Conservation (phyloP, 2,797 vertebrate genomes). For the Aldrovandia affinis region DNA sequence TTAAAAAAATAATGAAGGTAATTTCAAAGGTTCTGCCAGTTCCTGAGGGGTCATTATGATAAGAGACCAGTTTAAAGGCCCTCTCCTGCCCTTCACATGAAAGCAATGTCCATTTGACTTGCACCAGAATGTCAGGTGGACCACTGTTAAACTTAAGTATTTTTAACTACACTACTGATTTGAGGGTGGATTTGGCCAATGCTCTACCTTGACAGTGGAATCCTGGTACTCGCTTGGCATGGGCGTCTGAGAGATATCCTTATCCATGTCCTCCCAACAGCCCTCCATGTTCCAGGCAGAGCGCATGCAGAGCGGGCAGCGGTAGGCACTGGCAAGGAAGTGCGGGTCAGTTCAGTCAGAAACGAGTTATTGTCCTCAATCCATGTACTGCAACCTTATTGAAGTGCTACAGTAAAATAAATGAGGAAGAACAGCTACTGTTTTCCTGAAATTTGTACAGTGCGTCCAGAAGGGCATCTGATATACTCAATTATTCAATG, state of each 20-base stretch:
- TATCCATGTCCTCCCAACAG: conserved; percentile 85
- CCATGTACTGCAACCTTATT: background rate
- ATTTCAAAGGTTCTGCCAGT: background rate
- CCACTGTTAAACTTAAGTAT: too few species aligned
- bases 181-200: background rate
- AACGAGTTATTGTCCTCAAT: background rate
- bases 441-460: too few species aligned
- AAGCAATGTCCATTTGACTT: background rate
- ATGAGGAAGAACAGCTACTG: too few species aligned
- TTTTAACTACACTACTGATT: too few species aligned
- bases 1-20: background rate
- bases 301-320: conserved; percentile 93
- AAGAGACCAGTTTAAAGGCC: background rate
- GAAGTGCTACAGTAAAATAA: background rate
- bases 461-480: too few species aligned
- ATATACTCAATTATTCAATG: too few species aligned
- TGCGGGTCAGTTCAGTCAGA: background rate
- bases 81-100: background rate
- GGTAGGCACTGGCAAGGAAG: conserved; percentile 77
- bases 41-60: background rate
- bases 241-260: conserved; percentile 84
- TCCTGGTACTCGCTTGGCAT: conserved; percentile 92
- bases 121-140: background rate
- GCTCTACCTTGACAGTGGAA: conserved; percentile 83
- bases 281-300: conserved; percentile 84